These are phyloP conservation scores for Holothuria glaberrima DNA, from an alignment of 35 echinoderm and acorn worm species.

Conservation along the genomic window DNA sequence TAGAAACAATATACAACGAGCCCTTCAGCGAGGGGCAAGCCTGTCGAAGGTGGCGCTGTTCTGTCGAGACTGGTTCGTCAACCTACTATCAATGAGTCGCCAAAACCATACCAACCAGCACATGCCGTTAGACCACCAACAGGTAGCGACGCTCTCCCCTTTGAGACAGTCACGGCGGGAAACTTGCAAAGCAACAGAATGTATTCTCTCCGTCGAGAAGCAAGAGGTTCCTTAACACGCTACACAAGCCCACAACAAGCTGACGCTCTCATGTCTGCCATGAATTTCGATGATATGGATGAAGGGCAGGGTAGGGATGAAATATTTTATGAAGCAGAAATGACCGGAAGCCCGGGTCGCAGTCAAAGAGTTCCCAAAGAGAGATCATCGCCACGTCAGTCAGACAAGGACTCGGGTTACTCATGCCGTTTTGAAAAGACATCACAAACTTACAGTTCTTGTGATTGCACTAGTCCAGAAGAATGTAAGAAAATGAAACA, in stretches of 20 bases:
- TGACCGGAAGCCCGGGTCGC: background rate
- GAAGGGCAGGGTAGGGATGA: background rate
- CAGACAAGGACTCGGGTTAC: background rate
- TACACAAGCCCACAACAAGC: background rate
- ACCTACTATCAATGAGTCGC: background rate
- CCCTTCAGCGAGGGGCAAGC: background rate
- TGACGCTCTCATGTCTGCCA: constrained; percentile 16
- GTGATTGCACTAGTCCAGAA: no score
- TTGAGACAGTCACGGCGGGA: constrained; percentile 27
- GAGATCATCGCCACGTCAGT: background rate
- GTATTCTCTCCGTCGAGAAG: constrained; percentile 22
- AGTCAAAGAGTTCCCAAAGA: background rate
- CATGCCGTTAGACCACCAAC: background rate
- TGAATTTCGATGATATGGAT: background rate
- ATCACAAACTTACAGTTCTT: background rate
- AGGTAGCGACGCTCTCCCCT: background rate
- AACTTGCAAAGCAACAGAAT: constrained; percentile 16
- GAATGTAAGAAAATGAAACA: no score
- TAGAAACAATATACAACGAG: no score
- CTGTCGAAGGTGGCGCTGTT: background rate
- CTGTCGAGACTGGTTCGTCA: background rate
- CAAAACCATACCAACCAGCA: background rate
- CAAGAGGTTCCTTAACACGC: background rate
- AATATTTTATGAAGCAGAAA: constrained; percentile 6
- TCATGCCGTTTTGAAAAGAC: background rate